Base-by-base conservation (phyloP, 2,113 vertebrate species). In the Sander lucioperca region DNA sequence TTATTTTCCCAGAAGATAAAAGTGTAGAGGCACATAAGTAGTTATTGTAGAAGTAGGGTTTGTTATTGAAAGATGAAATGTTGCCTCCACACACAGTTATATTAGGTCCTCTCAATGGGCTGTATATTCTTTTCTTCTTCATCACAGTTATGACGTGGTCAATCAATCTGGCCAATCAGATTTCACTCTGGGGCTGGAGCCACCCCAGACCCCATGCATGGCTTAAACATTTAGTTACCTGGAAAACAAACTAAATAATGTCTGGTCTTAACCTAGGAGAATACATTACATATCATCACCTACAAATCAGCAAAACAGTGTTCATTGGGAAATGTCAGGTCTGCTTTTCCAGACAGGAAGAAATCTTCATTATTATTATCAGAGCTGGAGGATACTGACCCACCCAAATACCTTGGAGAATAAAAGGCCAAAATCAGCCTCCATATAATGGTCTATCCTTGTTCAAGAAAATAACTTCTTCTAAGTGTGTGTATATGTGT, bases 361-460 rank as follows among this genome's bases (percentile, higher is more conserved):
- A 33, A 77, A 39, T 27, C 36, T 47, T 48, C 64, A 57, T 59
- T 51, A 39, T 39, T 39, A 58, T 80, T 61, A 51, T 70, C 50
- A 21, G 47, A 56, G 62, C 33, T 39, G 36, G 33, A 62, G 33
- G 64, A 75, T 64, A 70, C 53, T 71, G 33, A 80, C 58, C 59
- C 19, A 9, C 53, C 61, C 50, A 80, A 68, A 85, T 47, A 77
- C 59, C 39, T 61, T 2, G 3, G n/a, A 73, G 45, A 78, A 72
- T 53, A 77, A 69, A 79, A 86, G 57, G 25, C 21, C 64, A 73
- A 79, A 21, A 83, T 58, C 45, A 67, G 74, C 54, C 21, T 58
- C n/a, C n/a, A 48, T 50, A 57, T 33, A 74, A 71, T 67, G 36
- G 33, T 69, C 56, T 57, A 63, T 48, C 16, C n/a, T 19, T 45